Percentiles rank a stretch among this genome's conserved stretches.
Evolutionary conservation across 2,113 vertebrate species (phyloP).

Genomic region (Petromus typicus): DNA sequence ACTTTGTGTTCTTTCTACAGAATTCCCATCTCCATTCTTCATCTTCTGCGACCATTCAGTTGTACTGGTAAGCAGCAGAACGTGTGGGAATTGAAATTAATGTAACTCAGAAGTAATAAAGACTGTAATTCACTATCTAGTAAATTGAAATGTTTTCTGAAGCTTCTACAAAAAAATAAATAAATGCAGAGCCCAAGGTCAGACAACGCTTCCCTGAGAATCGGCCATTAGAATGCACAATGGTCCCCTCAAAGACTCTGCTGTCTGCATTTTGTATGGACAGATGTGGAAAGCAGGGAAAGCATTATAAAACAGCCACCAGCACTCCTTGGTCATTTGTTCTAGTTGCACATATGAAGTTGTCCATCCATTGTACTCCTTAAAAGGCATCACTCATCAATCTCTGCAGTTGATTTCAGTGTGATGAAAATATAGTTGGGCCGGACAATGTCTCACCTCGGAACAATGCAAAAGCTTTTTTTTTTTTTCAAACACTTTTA

Average conservation of each 20-base stretch:
- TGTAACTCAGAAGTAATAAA: constrained; percentile 81
- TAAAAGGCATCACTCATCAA: background rate
- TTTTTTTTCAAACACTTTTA: constrained; percentile 29
- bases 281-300: background rate
- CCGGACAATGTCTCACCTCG: background rate
- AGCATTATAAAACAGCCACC: constrained; percentile 29
- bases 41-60: constrained; percentile 84
- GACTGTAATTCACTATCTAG: constrained; percentile 82
- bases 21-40: constrained; percentile 77
- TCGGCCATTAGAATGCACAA: constrained; percentile 82
- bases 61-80: constrained; percentile 77
- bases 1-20: constrained; percentile 74
- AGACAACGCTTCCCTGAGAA: constrained; percentile 80
- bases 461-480: constrained; percentile 31
- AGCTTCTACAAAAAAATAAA: constrained; percentile 81
- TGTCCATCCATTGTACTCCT: background rate
- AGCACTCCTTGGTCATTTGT: constrained; percentile 23
- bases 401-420: background rate
- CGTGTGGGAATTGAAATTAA: constrained; percentile 83
- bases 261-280: constrained; percentile 72
- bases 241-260: constrained; percentile 62
- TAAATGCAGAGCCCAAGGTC: constrained; percentile 82
- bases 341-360: constrained; percentile 31
- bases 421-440: background rate
- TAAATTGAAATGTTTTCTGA: constrained; percentile 85